A percentile compares a stretch with the other conserved stretches of the same genome.
phyloP scores from a whole-genome alignment of 2,113 vertebrate species.

The Arenaria interpres region DNA sequence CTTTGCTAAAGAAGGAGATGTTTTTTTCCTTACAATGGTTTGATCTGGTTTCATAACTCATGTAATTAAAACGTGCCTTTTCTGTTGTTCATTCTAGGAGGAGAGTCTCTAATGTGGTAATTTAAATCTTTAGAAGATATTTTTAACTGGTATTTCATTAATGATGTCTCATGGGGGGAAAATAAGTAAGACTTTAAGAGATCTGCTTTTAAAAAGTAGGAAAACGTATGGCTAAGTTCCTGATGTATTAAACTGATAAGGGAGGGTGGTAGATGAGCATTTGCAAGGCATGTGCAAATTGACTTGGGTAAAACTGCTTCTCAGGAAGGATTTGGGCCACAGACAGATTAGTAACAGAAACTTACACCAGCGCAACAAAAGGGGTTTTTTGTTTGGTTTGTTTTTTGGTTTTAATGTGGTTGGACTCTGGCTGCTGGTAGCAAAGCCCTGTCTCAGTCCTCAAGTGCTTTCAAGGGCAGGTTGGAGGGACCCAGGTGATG shows the following conservation, averaged over 20 bases:
- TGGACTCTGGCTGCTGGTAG: not conserved
- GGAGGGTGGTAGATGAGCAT: not conserved
- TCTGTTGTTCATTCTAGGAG: constrained; percentile 10
- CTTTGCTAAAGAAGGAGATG: not conserved
- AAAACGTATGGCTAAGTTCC: not conserved
- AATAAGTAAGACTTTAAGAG: not conserved
- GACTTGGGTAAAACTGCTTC: not conserved
- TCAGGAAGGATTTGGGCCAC: not conserved
- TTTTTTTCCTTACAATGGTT: not conserved
- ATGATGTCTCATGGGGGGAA: not conserved
- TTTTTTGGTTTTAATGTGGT: not conserved
- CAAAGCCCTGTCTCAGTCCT: not conserved
- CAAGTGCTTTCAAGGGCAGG: not conserved
- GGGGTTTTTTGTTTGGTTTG: accelerated
- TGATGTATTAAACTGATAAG: not conserved
- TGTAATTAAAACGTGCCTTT: not conserved
- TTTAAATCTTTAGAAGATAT: not conserved
- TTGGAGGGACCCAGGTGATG: not conserved
- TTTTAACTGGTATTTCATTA: not conserved
- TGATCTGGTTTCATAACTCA: constrained; percentile 24
- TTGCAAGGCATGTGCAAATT: not conserved
- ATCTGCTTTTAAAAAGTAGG: not conserved
- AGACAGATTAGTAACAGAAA: not conserved
- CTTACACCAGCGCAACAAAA: not conserved
- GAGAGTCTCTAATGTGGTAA: not conserved